Conservation (phyloP, 2,888 invertebrate genomes). For the Nysson spinosus region DNA sequence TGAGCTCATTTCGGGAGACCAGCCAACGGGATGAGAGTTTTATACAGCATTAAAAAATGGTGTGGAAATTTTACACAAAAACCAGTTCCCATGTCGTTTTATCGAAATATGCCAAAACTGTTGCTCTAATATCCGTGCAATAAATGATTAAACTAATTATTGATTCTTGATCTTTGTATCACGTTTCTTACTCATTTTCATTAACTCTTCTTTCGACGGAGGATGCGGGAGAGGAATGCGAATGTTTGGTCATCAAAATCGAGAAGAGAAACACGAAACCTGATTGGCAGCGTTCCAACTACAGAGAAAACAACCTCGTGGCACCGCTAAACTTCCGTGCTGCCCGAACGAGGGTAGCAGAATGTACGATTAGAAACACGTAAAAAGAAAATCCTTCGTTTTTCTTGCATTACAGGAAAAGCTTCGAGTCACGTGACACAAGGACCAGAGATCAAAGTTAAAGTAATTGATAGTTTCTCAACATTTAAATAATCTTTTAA, state of each 20-base stretch:
- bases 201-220: constrained; percentile 17
- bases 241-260: constrained; percentile 23
- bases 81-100: too few relatives aligned
- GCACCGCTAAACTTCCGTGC: constrained; percentile 43
- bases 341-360: constrained; percentile 25
- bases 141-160: constrained; percentile 16
- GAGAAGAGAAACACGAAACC: constrained; percentile 41
- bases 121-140: not conserved
- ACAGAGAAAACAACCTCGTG: constrained; percentile 40
- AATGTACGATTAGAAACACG: constrained; percentile 2
- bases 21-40: too few relatives aligned
- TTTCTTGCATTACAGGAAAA: not conserved
- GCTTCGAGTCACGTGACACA: too few relatives aligned
- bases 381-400: constrained; percentile 19
- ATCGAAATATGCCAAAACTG: too few relatives aligned
- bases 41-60: too few relatives aligned
- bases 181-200: not conserved
- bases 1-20: too few relatives aligned
- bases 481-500: too few relatives aligned
- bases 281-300: constrained; percentile 46
- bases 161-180: not conserved
- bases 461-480: too few relatives aligned
- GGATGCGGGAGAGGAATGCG: constrained; percentile 22
- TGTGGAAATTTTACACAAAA: too few relatives aligned
- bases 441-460: too few relatives aligned